phyloP scores from a whole-genome alignment of 1,140 invertebrate species.

The Apis cerana region DNA sequence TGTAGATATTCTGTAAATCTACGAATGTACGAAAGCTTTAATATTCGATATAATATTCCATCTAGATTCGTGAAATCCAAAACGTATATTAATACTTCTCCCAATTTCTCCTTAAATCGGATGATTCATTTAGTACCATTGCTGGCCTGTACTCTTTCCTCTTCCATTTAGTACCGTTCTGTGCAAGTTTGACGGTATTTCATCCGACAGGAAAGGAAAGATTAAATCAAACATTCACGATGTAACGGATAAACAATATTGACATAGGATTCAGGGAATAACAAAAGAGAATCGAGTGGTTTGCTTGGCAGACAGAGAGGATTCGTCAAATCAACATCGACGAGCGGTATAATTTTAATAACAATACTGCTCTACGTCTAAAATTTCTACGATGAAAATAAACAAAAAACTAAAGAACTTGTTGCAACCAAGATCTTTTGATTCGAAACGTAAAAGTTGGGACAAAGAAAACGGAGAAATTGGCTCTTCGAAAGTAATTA shows the following conservation, averaged over 20 bases:
- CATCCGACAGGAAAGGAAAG: conserved; percentile 31
- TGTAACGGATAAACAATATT: conserved; percentile 45
- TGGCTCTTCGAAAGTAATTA: conserved; percentile 44
- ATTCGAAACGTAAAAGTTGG: conserved; percentile 12
- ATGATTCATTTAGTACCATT: conserved; percentile 1
- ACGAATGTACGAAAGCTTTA: neutral
- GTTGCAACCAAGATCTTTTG: conserved; percentile 28
- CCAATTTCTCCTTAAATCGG: neutral
- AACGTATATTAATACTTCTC: neutral
- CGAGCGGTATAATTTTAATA: conserved; percentile 36
- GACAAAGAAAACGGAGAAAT: conserved; percentile 20
- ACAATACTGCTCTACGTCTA: conserved; percentile 48
- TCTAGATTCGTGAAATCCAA: neutral
- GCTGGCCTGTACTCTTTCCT: neutral
- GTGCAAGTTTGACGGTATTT: conserved; percentile 4
- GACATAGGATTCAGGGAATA: conserved; percentile 33
- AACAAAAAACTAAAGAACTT: conserved; percentile 44
- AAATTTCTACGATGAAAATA: conserved; percentile 10
- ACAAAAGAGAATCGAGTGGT: conserved; percentile 22
- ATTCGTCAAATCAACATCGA: conserved; percentile 7
- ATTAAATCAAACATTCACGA: conserved; percentile 38
- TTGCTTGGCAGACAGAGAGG: neutral
- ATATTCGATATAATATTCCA: neutral
- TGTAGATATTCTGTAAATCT: no score
- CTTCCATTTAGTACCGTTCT: conserved; percentile 35